Conservation (phyloP, 2,797 vertebrate genomes). For the Cheirogaleus major region DNA sequence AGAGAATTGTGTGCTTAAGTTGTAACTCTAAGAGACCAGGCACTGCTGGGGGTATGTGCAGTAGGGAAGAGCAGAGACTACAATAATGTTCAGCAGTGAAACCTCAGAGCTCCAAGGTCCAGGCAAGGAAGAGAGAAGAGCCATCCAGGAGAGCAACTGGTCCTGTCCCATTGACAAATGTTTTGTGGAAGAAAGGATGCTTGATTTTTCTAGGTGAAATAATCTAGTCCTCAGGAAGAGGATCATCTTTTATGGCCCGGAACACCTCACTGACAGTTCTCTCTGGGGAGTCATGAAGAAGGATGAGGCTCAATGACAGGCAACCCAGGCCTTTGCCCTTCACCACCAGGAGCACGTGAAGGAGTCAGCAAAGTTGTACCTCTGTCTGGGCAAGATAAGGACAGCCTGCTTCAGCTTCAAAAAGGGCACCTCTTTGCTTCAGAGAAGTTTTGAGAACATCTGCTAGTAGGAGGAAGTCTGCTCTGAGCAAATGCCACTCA, state of each 20-base stretch:
- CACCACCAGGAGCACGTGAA: neutral
- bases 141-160: neutral
- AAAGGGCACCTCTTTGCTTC: neutral
- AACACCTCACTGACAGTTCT: conserved; percentile 85
- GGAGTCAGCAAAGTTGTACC: conserved; percentile 43
- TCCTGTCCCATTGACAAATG: conserved; percentile 64
- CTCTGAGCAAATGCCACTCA: neutral
- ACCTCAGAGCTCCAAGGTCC: neutral
- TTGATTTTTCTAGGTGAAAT: conserved; percentile 78
- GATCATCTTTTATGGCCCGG: conserved; percentile 85
- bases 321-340: conserved; percentile 54
- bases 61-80: neutral
- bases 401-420: neutral
- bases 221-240: conserved; percentile 79
- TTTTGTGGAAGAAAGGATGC: conserved; percentile 53
- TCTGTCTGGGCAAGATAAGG: neutral
- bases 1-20: neutral
- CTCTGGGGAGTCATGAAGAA: conserved; percentile 84
- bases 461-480: neutral
- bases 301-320: conserved; percentile 63
- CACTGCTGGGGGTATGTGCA: neutral
- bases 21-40: neutral
- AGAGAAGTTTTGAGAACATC: conserved; percentile 22
- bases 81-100: neutral
- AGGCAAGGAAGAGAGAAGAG: neutral